A percentile compares a stretch with the other conserved stretches of the same genome.
phyloP scores from a whole-genome alignment of 2,888 invertebrate species.

The Adelognathus sp. region DNA sequence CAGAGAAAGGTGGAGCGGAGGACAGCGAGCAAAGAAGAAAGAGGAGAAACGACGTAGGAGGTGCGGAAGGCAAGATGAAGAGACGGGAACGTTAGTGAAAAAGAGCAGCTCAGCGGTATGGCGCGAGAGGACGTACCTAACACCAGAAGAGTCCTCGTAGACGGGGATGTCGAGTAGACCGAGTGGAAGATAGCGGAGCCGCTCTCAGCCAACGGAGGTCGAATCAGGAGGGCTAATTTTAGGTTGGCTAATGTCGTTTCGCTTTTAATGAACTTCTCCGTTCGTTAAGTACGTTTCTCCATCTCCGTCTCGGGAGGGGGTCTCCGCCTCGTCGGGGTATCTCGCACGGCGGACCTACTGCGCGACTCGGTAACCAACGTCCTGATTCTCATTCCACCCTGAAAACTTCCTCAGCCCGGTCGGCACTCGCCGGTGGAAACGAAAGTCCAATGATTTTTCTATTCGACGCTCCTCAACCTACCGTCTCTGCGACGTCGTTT shows the following conservation, averaged over 20 bases:
- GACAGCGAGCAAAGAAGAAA: slow-evolving; percentile 21
- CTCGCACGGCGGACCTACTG: slow-evolving; percentile 39
- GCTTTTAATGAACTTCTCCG: slow-evolving; percentile 80
- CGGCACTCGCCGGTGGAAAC: slow-evolving; percentile 43
- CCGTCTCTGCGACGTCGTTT: slow-evolving; percentile 6
- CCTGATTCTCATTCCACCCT: slow-evolving; percentile 44
- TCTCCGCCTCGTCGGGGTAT: slow-evolving; percentile 34
- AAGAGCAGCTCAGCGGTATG: slow-evolving; percentile 58
- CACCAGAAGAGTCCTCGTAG: slow-evolving; percentile 56
- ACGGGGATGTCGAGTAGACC: slow-evolving; percentile 32
- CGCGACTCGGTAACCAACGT: slow-evolving; percentile 26
- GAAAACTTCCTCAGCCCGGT: slow-evolving; percentile 7
- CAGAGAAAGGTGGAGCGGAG: slow-evolving; percentile 2
- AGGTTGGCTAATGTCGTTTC: slow-evolving; percentile 80
- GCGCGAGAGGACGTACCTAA: slow-evolving; percentile 62
- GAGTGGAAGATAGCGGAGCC: slow-evolving; percentile 55
- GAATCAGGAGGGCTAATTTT: slow-evolving; percentile 78
- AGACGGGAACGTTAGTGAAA: slow-evolving; percentile 29
- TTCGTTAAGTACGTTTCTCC: slow-evolving; percentile 80
- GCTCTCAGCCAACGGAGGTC: slow-evolving; percentile 60
- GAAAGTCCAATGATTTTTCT: slow-evolving; percentile 45
- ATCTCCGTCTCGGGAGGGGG: slow-evolving; percentile 69
- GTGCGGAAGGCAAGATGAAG: slow-evolving; percentile 64
- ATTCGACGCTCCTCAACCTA: slow-evolving; percentile 30
- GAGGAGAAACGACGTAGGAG: slow-evolving; percentile 58